A percentile compares a stretch with the other conserved stretches of the same genome.
Conservation (phyloP, 2,113 vertebrate genomes). For the Eurypyga helias region DNA sequence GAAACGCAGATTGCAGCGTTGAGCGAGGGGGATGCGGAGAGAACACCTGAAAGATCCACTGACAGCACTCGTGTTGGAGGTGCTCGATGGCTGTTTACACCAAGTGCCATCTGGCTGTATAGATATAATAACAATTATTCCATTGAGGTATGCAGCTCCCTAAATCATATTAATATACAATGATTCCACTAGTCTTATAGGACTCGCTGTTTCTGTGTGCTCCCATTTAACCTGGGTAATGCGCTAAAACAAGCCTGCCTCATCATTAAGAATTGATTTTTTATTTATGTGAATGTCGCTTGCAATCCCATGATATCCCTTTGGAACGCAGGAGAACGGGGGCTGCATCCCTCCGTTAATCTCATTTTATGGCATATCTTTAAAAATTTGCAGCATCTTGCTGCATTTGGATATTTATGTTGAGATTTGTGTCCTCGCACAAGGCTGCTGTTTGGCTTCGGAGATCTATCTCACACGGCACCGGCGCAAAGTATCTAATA, state of each 20-base stretch:
- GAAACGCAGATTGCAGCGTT: not conserved
- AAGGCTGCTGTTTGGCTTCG: conserved; percentile 54
- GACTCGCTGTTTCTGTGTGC: conserved; percentile 69
- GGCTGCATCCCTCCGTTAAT: conserved; percentile 47
- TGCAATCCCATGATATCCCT: conserved; percentile 74
- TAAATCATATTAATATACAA: conserved; percentile 81
- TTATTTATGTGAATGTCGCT: conserved; percentile 78
- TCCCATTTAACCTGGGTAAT: conserved; percentile 82
- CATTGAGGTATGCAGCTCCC: conserved; percentile 69
- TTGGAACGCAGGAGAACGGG: conserved; percentile 61
- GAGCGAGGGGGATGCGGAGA: conserved; percentile 20
- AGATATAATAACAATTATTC: conserved; percentile 84
- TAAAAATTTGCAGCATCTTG: conserved; percentile 74
- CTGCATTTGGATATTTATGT: conserved; percentile 73
- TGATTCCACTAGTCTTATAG: conserved; percentile 61
- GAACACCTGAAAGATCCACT: conserved; percentile 71
- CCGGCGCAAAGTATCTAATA: conserved; percentile 44
- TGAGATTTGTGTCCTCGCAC: conserved; percentile 74
- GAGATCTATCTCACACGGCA: conserved; percentile 49
- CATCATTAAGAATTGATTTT: conserved; percentile 83
- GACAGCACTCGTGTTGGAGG: conserved; percentile 59
- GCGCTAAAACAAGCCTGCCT: conserved; percentile 74
- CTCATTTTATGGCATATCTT: conserved; percentile 71
- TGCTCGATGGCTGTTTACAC: conserved; percentile 78
- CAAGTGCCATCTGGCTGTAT: conserved; percentile 81